phyloP scores from a whole-genome alignment of 1,140 invertebrate genomes.

The Drosophila sp. region DNA sequence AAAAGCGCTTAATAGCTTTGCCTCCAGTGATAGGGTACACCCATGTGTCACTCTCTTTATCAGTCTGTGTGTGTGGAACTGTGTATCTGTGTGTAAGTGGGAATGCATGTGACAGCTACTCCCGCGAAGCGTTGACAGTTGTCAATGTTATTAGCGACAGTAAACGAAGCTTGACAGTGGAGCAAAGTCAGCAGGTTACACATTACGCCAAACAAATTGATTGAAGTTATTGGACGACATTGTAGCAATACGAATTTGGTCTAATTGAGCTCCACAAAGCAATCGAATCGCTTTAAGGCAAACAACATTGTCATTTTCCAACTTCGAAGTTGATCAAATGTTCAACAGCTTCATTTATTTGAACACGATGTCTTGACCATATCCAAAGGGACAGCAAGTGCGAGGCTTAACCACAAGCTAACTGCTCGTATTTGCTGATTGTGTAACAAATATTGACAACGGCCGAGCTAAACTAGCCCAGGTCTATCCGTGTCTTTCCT shows the following conservation, averaged over 20 bases:
- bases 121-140: slow-evolving; percentile 70
- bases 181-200: slow-evolving; percentile 17
- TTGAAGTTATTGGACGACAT: background rate
- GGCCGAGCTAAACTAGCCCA: slow-evolving; percentile 32
- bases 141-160: slow-evolving; percentile 73
- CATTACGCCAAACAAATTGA: slow-evolving; percentile 1
- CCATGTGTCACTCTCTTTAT: slow-evolving; percentile 8
- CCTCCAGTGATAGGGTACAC: slow-evolving; percentile 20
- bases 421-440: slow-evolving; percentile 74
- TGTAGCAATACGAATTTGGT: slow-evolving; percentile 5
- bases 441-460: slow-evolving; percentile 79
- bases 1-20: slow-evolving; percentile 39
- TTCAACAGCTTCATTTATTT: slow-evolving; percentile 39
- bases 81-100: slow-evolving; percentile 26
- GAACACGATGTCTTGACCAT: slow-evolving; percentile 24
- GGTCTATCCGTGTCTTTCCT: background rate
- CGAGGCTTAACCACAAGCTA: slow-evolving; percentile 5
- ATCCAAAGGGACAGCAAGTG: background rate
- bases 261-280: slow-evolving; percentile 49
- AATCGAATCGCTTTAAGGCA: slow-evolving; percentile 41
- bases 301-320: slow-evolving; percentile 54
- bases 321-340: background rate
- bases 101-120: slow-evolving; percentile 58
- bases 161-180: slow-evolving; percentile 5
- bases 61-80: background rate